Conservation (phyloP, 2,797 vertebrate genomes). For the Girardinus metallicus region DNA sequence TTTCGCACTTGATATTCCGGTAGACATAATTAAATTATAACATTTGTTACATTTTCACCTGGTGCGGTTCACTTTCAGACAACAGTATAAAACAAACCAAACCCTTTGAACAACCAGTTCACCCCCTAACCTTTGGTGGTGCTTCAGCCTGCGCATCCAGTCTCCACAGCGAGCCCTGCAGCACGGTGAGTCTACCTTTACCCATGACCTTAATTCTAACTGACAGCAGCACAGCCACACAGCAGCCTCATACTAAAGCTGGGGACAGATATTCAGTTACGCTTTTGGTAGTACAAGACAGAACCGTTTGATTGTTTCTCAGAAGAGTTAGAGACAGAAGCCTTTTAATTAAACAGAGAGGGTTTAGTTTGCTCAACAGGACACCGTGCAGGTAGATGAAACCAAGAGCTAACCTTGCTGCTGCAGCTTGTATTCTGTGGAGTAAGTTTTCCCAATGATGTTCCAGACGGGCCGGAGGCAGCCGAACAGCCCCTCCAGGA, state of each 20-base stretch:
- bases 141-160: conserved; percentile 29
- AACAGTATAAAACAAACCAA: too few relatives aligned
- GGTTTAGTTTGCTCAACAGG: conserved; percentile 12
- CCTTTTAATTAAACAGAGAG: conserved; percentile 20
- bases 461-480: conserved; percentile 98
- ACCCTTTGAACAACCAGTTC: too few relatives aligned
- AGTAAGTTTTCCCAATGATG: conserved; percentile 98
- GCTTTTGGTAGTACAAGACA: conserved; percentile 25
- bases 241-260: conserved; percentile 23
- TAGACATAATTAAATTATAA: too few relatives aligned
- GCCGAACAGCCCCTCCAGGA: conserved; percentile 96
- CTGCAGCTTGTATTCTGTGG: conserved; percentile 97
- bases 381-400: conserved; percentile 10
- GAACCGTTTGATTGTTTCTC: conserved; percentile 27
- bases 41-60: too few relatives aligned
- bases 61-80: too few relatives aligned
- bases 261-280: conserved; percentile 42
- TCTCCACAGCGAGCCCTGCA: conserved; percentile 37
- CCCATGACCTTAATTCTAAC: conserved; percentile 60
- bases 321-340: conserved; percentile 19
- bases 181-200: conserved; percentile 56
- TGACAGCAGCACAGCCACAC: conserved; percentile 52
- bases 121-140: too few relatives aligned
- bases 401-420: conserved; percentile 89
- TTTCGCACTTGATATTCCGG: too few relatives aligned